Conservation (phyloP, 2,113 vertebrate species). For the Rhinogobius similis region DNA sequence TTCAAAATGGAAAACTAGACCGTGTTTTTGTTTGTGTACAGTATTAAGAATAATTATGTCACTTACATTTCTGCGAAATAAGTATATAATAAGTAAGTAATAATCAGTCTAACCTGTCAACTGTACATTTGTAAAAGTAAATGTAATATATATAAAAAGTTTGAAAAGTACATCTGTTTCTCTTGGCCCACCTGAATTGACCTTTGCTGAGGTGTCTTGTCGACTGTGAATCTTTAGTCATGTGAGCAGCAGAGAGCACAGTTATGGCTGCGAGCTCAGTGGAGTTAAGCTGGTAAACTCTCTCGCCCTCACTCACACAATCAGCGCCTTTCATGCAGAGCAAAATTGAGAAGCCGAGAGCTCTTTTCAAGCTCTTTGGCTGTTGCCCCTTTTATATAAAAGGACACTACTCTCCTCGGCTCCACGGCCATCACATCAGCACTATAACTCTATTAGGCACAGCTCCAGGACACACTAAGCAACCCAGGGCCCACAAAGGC, state of each 20-base stretch:
- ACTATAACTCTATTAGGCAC: conserved; percentile 78
- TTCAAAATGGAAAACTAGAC: not conserved
- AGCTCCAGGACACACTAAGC: conserved; percentile 74
- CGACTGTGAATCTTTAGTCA: conserved; percentile 42
- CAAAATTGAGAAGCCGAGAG: conserved; percentile 59
- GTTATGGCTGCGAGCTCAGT: conserved; percentile 39
- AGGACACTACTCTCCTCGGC: conserved; percentile 61
- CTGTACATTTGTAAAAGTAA: not conserved
- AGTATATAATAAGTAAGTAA: too few relatives aligned
- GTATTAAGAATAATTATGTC: not conserved
- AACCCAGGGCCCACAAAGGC: conserved; percentile 68
- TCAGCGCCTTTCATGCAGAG: conserved; percentile 61
- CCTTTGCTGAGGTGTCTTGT: conserved; percentile 26
- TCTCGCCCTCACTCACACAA: conserved; percentile 34
- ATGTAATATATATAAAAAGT: not conserved
- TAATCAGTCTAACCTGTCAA: not conserved
- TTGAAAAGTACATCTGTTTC: not conserved
- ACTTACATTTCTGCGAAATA: not conserved
- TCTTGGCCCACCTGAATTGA: conserved; percentile 26
- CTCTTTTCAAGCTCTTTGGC: conserved; percentile 57
- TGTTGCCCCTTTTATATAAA: conserved; percentile 54
- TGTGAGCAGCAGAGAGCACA: conserved; percentile 37
- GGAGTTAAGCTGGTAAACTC: conserved; percentile 46
- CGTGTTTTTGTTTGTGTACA: too few relatives aligned
- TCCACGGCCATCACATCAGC: conserved; percentile 66